These are phyloP conservation scores for Chymomyza amoena DNA, from an alignment of 2,888 invertebrate genomes.

Conservation along the genomic window DNA sequence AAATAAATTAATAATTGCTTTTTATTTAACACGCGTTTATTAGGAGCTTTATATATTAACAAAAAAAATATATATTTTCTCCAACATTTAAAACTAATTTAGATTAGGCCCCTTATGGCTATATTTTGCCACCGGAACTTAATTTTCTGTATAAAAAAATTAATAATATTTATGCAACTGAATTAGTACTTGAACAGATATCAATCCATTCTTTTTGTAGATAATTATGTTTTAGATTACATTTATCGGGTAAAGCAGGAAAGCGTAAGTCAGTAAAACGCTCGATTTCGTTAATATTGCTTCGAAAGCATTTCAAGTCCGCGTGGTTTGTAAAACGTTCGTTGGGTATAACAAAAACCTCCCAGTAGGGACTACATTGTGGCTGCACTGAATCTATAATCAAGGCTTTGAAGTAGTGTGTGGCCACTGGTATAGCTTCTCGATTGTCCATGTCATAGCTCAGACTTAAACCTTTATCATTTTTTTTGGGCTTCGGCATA, in stretches of 20 bases:
- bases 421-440: conserved; percentile 46
- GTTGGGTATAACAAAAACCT: conserved; percentile 53
- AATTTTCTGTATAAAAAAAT: too few species aligned
- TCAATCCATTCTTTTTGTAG: too few species aligned
- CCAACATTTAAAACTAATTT: too few species aligned
- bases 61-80: too few species aligned
- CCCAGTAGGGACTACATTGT: conserved; percentile 38
- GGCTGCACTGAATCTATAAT: conserved; percentile 43
- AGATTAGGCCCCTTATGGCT: too few species aligned
- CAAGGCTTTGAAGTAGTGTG: conserved; percentile 59
- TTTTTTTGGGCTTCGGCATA: conserved; percentile 22
- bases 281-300: conserved; percentile 52
- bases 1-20: too few species aligned
- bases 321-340: conserved; percentile 1
- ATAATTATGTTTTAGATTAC: too few species aligned
- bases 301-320: conserved; percentile 27
- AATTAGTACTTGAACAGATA: too few species aligned
- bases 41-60: too few species aligned
- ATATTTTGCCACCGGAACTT: too few species aligned
- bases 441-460: conserved; percentile 49
- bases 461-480: conserved; percentile 31
- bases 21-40: too few species aligned
- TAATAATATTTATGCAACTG: too few species aligned
- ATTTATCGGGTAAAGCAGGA: neutral
- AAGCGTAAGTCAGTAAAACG: conserved; percentile 50